Evolutionary conservation across 2,797 vertebrate species (phyloP), one percentile per base, ranked within the genome.

Genomic region (Protonibea diacanthus): DNA sequence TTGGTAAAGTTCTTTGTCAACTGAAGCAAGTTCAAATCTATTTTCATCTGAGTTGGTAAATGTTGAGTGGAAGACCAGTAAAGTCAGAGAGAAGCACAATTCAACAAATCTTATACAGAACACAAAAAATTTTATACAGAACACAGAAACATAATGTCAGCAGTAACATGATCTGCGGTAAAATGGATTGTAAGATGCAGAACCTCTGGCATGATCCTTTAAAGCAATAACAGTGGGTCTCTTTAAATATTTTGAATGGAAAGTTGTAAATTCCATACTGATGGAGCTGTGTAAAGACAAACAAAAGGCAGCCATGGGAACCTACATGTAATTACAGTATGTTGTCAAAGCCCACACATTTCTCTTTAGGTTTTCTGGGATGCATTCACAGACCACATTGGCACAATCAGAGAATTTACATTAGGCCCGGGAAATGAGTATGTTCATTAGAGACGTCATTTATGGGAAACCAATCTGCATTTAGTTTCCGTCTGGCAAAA

Each of bases 251-350:
- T 87, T 69, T 78, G 52, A 74, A 68, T 74, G 48, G 76, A 87
- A 72, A 86, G 55, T 65, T 55, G 62, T 88, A 84, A 86, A 88
- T 85, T 61, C 75, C 70, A 72, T 51, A 44, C 33, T 76, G 74
- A 71, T 69, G 23, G 57, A 66, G 74, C 64, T 33, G 66, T 57
- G 49, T 71, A 52, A 82, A 79, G 52, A 69, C 75, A 89, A 87
- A 88, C 66, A 85, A 40, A 74, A 71, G 38, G 55, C 60, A 66
- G 68, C 63, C 73, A 80, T 82, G 72, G 83, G 83, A 88, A 89
- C 81, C 20, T 21, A 15, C 42, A 71, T 80, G 79, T 61, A 88
- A 82, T 76, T 82, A 74, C 71, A 82, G 51, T 71, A 64, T 71
- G 56, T 71, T 81, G 74, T 82, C 80, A 80, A 79, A 74, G 47